Conservation (phyloP, 2,888 invertebrate genomes). For the Cremastinae sp. region DNA sequence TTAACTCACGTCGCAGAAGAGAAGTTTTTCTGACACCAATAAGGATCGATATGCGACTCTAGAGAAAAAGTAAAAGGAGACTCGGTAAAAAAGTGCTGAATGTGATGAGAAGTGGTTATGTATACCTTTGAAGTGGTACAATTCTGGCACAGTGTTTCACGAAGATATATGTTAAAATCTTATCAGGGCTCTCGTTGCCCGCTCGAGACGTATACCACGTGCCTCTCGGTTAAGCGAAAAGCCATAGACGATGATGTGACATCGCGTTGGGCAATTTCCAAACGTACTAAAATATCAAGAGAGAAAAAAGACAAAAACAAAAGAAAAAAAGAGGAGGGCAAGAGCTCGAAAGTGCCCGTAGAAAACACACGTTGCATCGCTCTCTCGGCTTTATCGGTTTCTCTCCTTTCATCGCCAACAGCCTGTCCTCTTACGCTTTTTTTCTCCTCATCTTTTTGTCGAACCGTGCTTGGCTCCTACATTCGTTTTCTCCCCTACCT, state of each 20-base stretch:
- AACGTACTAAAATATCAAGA: conserved; percentile 71
- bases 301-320: too few species aligned
- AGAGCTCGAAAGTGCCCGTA: conserved; percentile 45
- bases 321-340: conserved; percentile 59
- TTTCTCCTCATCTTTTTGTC: conserved; percentile 20
- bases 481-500: conserved; percentile 39
- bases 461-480: conserved; percentile 44
- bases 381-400: conserved; percentile 44
- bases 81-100: background rate
- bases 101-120: too few species aligned
- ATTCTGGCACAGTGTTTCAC: conserved; percentile 8
- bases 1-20: too few species aligned
- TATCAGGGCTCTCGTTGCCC: conserved; percentile 8
- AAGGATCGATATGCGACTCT: too few species aligned
- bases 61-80: too few species aligned
- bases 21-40: too few species aligned
- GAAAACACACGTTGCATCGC: conserved; percentile 67
- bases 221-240: conserved; percentile 63
- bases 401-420: conserved; percentile 37
- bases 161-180: conserved; percentile 16
- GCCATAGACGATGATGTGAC: conserved; percentile 68
- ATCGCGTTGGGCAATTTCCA: conserved; percentile 75
- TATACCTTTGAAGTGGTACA: conserved; percentile 27
- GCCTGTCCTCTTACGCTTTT: conserved; percentile 19
- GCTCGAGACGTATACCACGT: background rate